A percentile compares a stretch with the other conserved stretches of the same genome.
Conservation (phyloP, 2,113 vertebrate genomes). For the Dicaeum eximium region DNA sequence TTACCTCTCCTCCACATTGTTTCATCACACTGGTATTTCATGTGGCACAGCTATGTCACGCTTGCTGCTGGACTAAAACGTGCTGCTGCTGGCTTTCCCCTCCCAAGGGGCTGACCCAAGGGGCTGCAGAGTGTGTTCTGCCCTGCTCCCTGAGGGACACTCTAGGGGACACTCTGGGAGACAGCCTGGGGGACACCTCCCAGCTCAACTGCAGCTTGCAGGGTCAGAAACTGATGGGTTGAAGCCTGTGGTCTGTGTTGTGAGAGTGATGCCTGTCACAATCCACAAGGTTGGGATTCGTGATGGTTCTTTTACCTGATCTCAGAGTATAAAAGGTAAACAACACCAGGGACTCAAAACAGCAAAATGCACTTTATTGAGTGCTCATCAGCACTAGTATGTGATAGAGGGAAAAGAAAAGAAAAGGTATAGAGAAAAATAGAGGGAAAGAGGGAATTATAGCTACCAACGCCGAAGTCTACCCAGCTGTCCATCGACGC, state of each 20-base stretch:
- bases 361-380: too few relatives aligned
- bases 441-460: too few relatives aligned
- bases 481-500: too few relatives aligned
- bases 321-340: too few relatives aligned
- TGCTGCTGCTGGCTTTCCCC: not conserved
- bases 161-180: too few relatives aligned
- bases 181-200: not conserved
- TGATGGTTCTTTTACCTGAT: too few relatives aligned
- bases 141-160: not conserved
- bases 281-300: too few relatives aligned
- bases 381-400: too few relatives aligned
- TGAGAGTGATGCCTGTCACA: not conserved
- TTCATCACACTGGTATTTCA: slow-evolving; percentile 55
- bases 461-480: too few relatives aligned
- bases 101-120: not conserved
- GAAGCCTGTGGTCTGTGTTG: not conserved
- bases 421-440: too few relatives aligned
- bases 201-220: fast-evolving
- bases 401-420: too few relatives aligned
- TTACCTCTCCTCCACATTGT: slow-evolving; percentile 50
- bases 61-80: slow-evolving; percentile 13
- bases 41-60: slow-evolving; percentile 46
- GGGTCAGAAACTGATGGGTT: not conserved
- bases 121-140: not conserved
- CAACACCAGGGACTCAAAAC: too few relatives aligned